Conservation (phyloP, 37 sponge, comb jelly and placozoan species). For the Cliona cf. orientalis region DNA sequence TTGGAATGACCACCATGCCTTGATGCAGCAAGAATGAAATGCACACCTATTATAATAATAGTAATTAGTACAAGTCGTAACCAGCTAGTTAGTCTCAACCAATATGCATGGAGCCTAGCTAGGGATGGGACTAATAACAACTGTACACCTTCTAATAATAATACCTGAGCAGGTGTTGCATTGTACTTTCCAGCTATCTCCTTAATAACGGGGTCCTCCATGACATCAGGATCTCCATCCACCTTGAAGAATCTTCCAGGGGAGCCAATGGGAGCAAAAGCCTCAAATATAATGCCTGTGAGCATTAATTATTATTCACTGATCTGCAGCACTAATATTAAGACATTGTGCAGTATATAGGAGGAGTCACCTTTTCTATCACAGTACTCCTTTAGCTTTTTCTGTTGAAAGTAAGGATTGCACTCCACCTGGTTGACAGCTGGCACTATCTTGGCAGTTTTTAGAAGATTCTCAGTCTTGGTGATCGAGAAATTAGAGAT, state of each 20-base stretch:
- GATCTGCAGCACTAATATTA: no score
- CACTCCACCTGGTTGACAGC: constrained; percentile 93
- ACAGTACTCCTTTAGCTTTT: constrained; percentile 80
- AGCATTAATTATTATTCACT: no score
- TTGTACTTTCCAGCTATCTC: constrained; percentile 67
- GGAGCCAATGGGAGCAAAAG: constrained; percentile 82
- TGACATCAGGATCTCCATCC: constrained; percentile 41
- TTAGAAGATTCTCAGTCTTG: constrained; percentile 69
- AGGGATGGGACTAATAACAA: not conserved
- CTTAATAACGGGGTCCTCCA: constrained; percentile 72
- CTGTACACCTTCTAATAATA: not conserved
- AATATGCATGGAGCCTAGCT: not conserved
- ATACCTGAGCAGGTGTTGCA: constrained; percentile 77
- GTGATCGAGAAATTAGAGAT: constrained; percentile 92
- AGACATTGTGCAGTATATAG: not conserved
- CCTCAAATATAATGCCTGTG: constrained; percentile 77
- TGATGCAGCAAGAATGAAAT: constrained; percentile 72
- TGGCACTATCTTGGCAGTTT: constrained; percentile 84
- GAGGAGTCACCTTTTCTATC: constrained; percentile 76
- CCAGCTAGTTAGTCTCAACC: no score
- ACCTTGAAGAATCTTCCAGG: constrained; percentile 45
- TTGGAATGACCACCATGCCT: constrained; percentile 81
- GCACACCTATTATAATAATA: constrained; percentile 24
- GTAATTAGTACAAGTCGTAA: not conserved
- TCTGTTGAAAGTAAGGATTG: constrained; percentile 88